These are phyloP conservation scores for Platycercus adscitus DNA, from an alignment of 2,113 vertebrate genomes.

Conservation along the genomic window DNA sequence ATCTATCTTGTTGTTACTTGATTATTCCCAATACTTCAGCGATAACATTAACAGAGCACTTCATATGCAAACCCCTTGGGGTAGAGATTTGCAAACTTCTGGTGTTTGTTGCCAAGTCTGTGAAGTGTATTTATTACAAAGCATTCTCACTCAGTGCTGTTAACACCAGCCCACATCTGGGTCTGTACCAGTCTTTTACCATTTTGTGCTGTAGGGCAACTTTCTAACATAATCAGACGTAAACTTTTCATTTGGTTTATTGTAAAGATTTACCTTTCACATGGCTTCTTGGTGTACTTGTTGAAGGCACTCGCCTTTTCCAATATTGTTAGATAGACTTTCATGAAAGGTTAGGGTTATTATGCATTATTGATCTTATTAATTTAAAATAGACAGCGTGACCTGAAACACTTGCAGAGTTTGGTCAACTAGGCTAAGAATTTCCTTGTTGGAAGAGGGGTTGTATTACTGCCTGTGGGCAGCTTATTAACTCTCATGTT, in stretches of 20 bases:
- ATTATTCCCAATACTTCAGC: constrained; percentile 40
- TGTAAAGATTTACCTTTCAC: neutral
- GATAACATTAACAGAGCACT: constrained; percentile 44
- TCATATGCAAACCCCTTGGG: constrained; percentile 47
- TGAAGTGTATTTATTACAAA: neutral
- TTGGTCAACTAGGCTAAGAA: neutral
- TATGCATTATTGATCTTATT: neutral
- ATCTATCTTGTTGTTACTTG: constrained; percentile 20
- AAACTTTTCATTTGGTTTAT: neutral
- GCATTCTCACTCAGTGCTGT: neutral
- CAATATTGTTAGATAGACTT: neutral
- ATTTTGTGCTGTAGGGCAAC: neutral
- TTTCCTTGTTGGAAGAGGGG: neutral
- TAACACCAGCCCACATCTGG: neutral
- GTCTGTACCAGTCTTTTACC: neutral
- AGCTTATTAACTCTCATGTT: neutral
- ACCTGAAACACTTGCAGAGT: neutral
- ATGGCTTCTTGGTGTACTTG: neutral
- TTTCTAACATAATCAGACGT: neutral
- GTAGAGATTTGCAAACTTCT: constrained; percentile 37
- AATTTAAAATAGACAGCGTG: neutral
- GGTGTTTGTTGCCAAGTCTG: constrained; percentile 16
- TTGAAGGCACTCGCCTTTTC: neutral
- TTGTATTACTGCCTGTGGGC: neutral
- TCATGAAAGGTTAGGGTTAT: neutral